Evolutionary conservation across 2,113 vertebrate genomes (phyloP), one percentile per base, ranked within the genome.

Genomic region (Candoia aspera): DNA sequence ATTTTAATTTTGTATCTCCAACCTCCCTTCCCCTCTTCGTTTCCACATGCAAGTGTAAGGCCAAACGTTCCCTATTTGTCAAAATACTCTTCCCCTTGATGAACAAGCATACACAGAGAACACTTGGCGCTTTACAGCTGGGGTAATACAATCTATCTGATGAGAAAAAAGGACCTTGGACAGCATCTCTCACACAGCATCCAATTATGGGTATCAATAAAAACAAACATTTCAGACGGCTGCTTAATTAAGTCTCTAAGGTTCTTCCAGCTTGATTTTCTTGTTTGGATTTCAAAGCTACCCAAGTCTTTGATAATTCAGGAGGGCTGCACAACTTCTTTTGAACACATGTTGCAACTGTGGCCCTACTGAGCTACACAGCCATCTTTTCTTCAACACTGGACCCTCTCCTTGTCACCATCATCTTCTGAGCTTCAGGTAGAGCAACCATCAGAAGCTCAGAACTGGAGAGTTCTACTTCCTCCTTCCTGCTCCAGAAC

Each of bases 221-320:
- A 95, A 96, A 95, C 89, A 94, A 96, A 93, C 95, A 92, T 90
- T 93, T 94, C 92, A 91, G 62, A 91, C 94, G 87, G 86, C 4
- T 93, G 90, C 79, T 92, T 96, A 96, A 97, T 97, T 93, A 96
- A 93, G 93, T 89, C 95, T 95, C 96, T 90, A 87, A 84, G 96
- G 95, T 92, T 90, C 55, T 55, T 59, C 54, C 21, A 6, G 60
- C 57, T 59, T 58, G 13, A 0, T 10, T 73, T 91, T 2, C 26
- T 90, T 46, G 11, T 60, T 60, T 10, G n/a, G 8, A 3, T 3
- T 90, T 46, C 19, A 8, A 68, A 54, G 87, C 42, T 84, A 53
- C 59, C 29, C 93, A 94, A 93, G 64, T 53, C 10, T 24, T 26
- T n/a, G 29, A 84, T 59, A 86, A 60, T 68, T 85, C 64, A 87